Evolutionary conservation across 1,140 invertebrate species (phyloP), one percentile per base, ranked within the genome.

Genomic region (Anoplolepis gracilipes): DNA sequence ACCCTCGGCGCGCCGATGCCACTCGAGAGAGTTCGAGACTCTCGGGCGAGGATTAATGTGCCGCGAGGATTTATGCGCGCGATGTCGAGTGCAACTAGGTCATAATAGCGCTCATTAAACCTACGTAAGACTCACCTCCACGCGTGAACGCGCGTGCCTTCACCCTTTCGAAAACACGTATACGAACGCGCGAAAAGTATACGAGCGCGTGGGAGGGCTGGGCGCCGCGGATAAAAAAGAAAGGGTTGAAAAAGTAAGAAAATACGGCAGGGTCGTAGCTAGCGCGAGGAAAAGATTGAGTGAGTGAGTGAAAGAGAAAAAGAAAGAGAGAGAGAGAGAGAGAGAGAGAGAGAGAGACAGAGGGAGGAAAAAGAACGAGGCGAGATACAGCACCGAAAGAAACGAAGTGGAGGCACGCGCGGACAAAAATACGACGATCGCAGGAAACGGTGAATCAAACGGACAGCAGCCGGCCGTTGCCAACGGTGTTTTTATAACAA

Each of bases 361-460:
- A 25, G 28, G 67, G 42, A 62, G 77, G 49, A 76, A 72, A 82
- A 81, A 89, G 53, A 67, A 69, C 65, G 73, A 79, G 61, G 46
- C 28, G 49, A 64, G 72, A 76, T 77, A 72, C 16, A 64, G 49
- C 19, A 75, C 72, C 13, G 62, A 91, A 90, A 89, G 85, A 84
- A 88, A 53, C 79, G 67, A 79, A 79, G 76, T 57, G 59, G 64
- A 85, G 85, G 72, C 72, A 82, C 78, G 59, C 69, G 72, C 53
- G 86, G 87, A 93, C 90, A 90, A 93, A 93, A 93, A 93, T 93
- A 93, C 88, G 85, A 91, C 85, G 85, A 91, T 30, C 65, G 76
- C 92, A 93, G 93, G 92, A 93, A 93, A 91, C 91, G 87, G 91
- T 93, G 92, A 93, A 93, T 93, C 92, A 93, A 93, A 93, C 87